Conservation (phyloP, 2,888 invertebrate genomes). For the Drosophila limbata region DNA sequence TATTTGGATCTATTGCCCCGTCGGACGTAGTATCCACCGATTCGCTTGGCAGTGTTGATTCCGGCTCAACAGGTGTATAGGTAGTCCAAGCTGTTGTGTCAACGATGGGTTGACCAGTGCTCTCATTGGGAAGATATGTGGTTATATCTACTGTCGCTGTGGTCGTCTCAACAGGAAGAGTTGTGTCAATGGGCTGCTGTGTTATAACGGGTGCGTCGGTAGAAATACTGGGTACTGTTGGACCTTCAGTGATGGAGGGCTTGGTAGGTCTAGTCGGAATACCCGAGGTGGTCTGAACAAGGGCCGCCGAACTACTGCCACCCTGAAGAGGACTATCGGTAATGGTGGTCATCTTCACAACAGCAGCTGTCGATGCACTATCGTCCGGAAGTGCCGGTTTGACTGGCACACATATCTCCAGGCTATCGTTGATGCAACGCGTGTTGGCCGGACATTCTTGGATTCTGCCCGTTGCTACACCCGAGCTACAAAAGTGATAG, state of each 20-base stretch:
- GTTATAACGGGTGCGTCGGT: slow-evolving; percentile 8
- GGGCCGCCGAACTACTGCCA: slow-evolving; percentile 34
- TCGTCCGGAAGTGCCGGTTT: slow-evolving; percentile 49
- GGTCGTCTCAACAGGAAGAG: slow-evolving; percentile 31
- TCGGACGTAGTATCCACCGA: slow-evolving; percentile 41
- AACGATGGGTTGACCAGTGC: slow-evolving; percentile 24
- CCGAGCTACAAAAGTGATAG: slow-evolving; percentile 71
- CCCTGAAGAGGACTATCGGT: slow-evolving; percentile 45
- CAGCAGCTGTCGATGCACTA: slow-evolving; percentile 41
- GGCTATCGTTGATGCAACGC: slow-evolving; percentile 81
- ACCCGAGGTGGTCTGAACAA: slow-evolving; percentile 35
- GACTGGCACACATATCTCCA: slow-evolving; percentile 77
- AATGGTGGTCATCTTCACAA: slow-evolving; percentile 65
- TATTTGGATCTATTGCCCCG: slow-evolving; percentile 1
- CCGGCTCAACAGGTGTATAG: slow-evolving; percentile 18
- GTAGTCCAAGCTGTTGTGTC: slow-evolving; percentile 25
- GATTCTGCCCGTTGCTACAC: slow-evolving; percentile 63
- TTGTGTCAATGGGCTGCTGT: slow-evolving; percentile 26
- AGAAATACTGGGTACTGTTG: neutral
- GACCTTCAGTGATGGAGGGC: slow-evolving; percentile 18
- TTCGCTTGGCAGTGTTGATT: slow-evolving; percentile 22
- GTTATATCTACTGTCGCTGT: slow-evolving; percentile 11
- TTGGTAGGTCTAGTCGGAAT: slow-evolving; percentile 19
- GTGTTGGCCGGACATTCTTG: slow-evolving; percentile 68
- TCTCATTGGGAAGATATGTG: slow-evolving; percentile 20